A percentile compares a stretch with the other conserved stretches of the same genome.
Conservation (phyloP, 2,888 invertebrate species). For the Theristus sp. region DNA sequence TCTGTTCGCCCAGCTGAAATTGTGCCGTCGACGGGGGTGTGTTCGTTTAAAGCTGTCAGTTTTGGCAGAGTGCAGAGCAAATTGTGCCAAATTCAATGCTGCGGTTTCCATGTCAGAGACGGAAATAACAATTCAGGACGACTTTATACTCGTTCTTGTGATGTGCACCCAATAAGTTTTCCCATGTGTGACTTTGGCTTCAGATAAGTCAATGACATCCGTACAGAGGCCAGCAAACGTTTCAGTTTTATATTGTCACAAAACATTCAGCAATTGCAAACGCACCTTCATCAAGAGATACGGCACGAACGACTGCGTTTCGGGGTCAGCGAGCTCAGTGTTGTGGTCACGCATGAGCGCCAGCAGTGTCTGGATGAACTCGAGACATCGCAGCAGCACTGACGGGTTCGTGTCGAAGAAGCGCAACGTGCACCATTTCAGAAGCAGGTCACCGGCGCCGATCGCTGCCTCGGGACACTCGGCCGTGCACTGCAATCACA, state of each 20-base stretch:
- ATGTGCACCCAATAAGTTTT: no score
- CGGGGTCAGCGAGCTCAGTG: constrained; percentile 69
- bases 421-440: constrained; percentile 85
- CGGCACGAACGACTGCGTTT: constrained; percentile 80
- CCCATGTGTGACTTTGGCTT: no score
- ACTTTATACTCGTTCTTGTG: no score
- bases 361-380: constrained; percentile 60
- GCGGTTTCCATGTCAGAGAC: no score
- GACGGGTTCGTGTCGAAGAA: constrained; percentile 98
- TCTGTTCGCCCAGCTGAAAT: constrained; percentile 61
- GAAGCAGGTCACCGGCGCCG: constrained; percentile 74
- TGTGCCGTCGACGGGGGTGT: no score
- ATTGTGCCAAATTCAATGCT: no score
- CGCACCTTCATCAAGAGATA: constrained; percentile 83
- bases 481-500: neutral
- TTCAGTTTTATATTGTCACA: constrained; percentile 5
- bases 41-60: no score
- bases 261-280: no score
- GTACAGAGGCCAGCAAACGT: neutral
- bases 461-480: constrained; percentile 54
- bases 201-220: no score
- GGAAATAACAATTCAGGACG: no score
- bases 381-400: constrained; percentile 79
- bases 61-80: no score
- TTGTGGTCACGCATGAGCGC: constrained; percentile 50